Base-by-base conservation (phyloP, 2,888 invertebrate species). In the Rapana venosa region DNA sequence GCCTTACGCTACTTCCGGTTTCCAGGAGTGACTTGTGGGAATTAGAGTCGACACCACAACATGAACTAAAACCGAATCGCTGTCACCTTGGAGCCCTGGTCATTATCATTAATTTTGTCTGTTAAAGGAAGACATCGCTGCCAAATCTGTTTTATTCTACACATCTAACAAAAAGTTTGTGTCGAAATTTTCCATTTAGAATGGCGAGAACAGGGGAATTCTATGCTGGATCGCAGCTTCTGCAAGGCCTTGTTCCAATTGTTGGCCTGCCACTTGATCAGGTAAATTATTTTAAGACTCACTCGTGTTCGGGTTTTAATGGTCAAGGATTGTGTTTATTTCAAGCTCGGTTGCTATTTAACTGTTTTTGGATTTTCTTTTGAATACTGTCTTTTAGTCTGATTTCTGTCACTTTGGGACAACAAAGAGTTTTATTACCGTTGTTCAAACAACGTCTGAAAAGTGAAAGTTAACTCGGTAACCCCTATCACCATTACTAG, bases 221-320 rank as follows among this genome's bases (percentile, higher is more conserved):
- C 91, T 94, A 94, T 70, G 89, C 91, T 35, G 94, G 94, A 30
- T 94, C 94, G 56, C 91, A 93, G 20, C 90, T 94, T 32, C 87
- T 94, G 32, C 90, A 91, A 36, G 93, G 93, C n/a, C 83, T 94
- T 30, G 88, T 93, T 30, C 90, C 90, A 58, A 35, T 92, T n/a
- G 81, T 91, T 1, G 93, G 94, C 11, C 88, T 94, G 56, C 93
- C 94, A 0, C 92, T 94, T 79, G 94, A 94, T 89, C 94, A 94
- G 94, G 94, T 94, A 86, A 32, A 20, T 15, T 32, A 32, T 47
- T 47, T 47, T 47, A 47, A 47, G 47, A 47, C 47, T 8, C 8
- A 47, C 47, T 47, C 47, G 47, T 47, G 47, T 47, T 47, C 47
- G 47, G 8, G 47, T 47, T 47, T 47, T 47, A 47, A 47, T 47